Evolutionary conservation across 2,797 vertebrate species (phyloP).

Genomic region (Brachyrhaphis roseni): DNA sequence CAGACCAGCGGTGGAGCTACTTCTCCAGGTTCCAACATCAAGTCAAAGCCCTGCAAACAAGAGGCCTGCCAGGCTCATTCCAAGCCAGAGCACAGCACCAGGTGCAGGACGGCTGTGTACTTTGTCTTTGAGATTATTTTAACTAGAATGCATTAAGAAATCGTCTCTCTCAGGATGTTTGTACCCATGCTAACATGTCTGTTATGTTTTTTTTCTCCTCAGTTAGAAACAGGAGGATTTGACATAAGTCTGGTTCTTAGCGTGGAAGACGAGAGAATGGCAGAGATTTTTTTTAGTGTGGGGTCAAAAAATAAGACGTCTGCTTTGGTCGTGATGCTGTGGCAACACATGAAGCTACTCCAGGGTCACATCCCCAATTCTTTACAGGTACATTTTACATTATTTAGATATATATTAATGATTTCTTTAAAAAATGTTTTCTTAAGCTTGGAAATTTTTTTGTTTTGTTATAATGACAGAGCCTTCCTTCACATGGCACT

Average conservation of each 20-base stretch:
- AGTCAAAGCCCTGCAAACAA: constrained; percentile 60
- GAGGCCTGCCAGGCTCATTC: constrained; percentile 70
- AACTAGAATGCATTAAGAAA: background rate
- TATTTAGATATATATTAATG: too few relatives aligned
- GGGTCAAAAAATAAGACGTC: constrained; percentile 55
- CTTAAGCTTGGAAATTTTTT: too few relatives aligned
- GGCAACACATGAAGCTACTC: constrained; percentile 75
- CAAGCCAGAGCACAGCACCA: constrained; percentile 74
- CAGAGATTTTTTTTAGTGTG: constrained; percentile 59
- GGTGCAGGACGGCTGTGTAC: constrained; percentile 54
- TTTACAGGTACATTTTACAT: constrained; percentile 73
- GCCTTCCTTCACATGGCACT: background rate
- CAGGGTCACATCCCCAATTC: constrained; percentile 68
- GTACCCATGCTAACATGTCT: background rate
- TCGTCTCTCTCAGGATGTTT: background rate
- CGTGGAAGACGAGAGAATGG: constrained; percentile 59
- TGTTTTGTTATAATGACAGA: background rate
- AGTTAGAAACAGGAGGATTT: constrained; percentile 67
- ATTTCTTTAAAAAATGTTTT: background rate
- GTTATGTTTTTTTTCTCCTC: constrained; percentile 10
- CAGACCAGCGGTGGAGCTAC: constrained; percentile 55
- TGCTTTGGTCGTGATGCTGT: constrained; percentile 66
- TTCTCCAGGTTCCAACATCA: constrained; percentile 73
- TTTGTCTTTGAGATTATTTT: background rate
- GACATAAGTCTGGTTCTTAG: constrained; percentile 61